Base-by-base conservation (phyloP, 2,888 invertebrate genomes). In the Aphelenchoides bicaudatus region DNA sequence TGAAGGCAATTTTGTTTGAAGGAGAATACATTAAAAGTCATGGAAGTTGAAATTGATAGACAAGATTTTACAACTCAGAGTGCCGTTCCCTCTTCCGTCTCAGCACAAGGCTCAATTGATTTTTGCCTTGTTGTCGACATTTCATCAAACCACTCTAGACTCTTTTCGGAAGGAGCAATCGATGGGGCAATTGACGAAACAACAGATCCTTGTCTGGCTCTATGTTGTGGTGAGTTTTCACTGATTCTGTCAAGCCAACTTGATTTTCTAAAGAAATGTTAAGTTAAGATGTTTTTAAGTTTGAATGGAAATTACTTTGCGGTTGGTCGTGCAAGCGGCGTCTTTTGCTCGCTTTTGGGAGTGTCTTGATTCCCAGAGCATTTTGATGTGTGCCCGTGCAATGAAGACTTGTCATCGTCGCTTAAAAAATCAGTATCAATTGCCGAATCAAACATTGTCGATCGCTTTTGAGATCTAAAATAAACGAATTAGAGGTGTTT, bases 141-240 rank as follows among this genome's bases (percentile, higher is more conserved):
- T n/a, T 68, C 71, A 50, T 72, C 71, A 56, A 60, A 70, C 72
- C 72, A 72, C 60, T 72, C 72, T 21, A 72, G 55, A 50, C 68
- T 65, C 31, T 57, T 59, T 30, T 63, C 67, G 0, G 70, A 68
- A 19, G 63, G 63, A 0, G 70, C 68, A 8, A 65, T 47, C 0
- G 68, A 68, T 25, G 58, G 19, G 6, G 16, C 25, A n/a, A 16
- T 23, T 55, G 25, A 43, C 6, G 43, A 43, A 8, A 25, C 43
- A n/a, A 43, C 25, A 25, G 43, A 43, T 19, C 10, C 23, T 19
- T 19, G 16, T 10, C 43, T 19, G 23, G 10, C 10, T 6, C 39
- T 27, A 1, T 43, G 16, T 6, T 46, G 62, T 13, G 59, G 28
- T 10, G 31, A 31, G 34, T 58, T 37, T 31, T 59, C 59, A 25